Percentiles rank a stretch among this genome's conserved stretches.
Evolutionary conservation across 1,140 invertebrate species (phyloP).

Genomic region (Teleogryllus occipitalis): DNA sequence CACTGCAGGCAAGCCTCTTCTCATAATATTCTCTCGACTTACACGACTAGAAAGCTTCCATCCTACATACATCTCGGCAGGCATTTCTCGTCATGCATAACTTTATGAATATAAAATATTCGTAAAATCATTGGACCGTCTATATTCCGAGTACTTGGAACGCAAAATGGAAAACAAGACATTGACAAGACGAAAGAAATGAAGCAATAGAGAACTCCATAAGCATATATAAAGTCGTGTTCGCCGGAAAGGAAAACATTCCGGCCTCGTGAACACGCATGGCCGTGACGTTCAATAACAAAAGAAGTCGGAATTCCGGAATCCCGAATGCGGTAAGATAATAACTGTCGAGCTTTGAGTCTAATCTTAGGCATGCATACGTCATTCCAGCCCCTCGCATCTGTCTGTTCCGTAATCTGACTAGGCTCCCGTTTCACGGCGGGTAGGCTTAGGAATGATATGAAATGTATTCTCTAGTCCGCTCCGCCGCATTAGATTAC

Average conservation of each 20-base stretch:
- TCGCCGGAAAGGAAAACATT: neutral
- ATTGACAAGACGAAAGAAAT: neutral
- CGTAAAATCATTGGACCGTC: neutral
- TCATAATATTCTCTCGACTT: neutral
- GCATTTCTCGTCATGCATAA: neutral
- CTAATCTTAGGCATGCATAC: neutral
- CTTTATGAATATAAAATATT: neutral
- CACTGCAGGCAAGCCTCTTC: neutral
- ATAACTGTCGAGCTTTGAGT: neutral
- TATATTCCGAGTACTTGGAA: neutral
- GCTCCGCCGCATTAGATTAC: neutral
- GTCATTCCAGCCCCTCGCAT: neutral
- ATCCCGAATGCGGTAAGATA: neutral
- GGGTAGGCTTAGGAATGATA: neutral
- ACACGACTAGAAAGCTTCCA: neutral
- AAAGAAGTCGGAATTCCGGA: neutral
- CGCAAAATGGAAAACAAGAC: neutral
- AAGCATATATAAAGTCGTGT: neutral
- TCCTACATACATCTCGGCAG: neutral
- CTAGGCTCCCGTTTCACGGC: neutral
- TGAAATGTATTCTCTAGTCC: neutral
- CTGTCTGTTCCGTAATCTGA: neutral
- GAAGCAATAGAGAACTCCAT: neutral
- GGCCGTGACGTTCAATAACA: neutral
- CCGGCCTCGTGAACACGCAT: neutral